These are phyloP conservation scores for Chaetophractus vellerosus DNA, from an alignment of 2,797 vertebrate species.

Conservation along the genomic window DNA sequence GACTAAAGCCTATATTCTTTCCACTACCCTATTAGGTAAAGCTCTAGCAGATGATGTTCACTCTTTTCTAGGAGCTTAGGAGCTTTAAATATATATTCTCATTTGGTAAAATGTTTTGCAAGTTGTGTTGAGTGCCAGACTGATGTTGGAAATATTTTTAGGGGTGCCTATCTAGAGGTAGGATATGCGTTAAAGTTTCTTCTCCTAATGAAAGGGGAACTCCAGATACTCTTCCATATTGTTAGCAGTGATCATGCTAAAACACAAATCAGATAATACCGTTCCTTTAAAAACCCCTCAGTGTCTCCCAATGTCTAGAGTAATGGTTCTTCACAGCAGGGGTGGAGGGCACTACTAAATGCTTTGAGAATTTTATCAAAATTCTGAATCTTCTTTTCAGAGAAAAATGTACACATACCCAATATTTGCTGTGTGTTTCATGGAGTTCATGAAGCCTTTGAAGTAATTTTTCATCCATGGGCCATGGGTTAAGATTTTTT, in stretches of 20 bases:
- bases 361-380: slow-evolving; percentile 34
- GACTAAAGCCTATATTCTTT: slow-evolving; percentile 18
- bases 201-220: background rate
- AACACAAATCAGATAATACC: slow-evolving; percentile 32
- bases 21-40: background rate
- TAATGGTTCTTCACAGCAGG: slow-evolving; percentile 4
- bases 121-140: slow-evolving; percentile 12
- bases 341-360: background rate
- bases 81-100: slow-evolving; percentile 30
- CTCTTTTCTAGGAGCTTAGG: background rate
- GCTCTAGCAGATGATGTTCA: slow-evolving; percentile 4
- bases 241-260: background rate
- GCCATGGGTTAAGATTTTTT: background rate
- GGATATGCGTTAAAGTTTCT: background rate
- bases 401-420: background rate
- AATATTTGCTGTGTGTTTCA: background rate
- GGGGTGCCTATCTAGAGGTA: background rate
- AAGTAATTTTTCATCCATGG: background rate
- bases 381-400: background rate
- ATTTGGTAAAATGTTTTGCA: slow-evolving; percentile 47
- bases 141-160: slow-evolving; percentile 39
- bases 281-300: slow-evolving; percentile 38
- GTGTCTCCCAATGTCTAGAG: background rate
- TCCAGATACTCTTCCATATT: background rate
- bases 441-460: slow-evolving; percentile 1